phyloP scores from a whole-genome alignment of 2,888 invertebrate species.

The Subacronicta megacephala region DNA sequence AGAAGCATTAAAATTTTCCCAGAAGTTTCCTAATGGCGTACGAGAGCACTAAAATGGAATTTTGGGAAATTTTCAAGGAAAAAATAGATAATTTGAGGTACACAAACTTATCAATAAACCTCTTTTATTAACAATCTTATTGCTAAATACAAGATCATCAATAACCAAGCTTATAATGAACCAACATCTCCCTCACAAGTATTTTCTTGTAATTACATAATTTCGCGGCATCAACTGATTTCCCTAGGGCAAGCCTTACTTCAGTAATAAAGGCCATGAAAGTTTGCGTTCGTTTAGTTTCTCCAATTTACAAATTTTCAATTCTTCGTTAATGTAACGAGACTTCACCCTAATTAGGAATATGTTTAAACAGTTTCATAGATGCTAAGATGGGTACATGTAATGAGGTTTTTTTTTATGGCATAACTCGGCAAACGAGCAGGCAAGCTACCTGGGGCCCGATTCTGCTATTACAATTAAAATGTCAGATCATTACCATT shows the following conservation, averaged over 20 bases:
- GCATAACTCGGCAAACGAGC: no score
- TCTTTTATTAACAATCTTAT: no score
- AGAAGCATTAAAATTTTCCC: no score
- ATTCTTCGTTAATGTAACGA: conserved; percentile 35
- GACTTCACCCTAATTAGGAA: conserved; percentile 22
- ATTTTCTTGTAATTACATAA: conserved; percentile 29
- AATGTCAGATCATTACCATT: no score
- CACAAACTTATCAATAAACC: neutral
- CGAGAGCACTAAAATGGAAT: no score
- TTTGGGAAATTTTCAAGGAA: neutral
- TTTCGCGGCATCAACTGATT: conserved; percentile 36
- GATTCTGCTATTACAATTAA: no score
- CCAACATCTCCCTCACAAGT: neutral
- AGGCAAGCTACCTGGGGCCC: no score
- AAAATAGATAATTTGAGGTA: neutral
- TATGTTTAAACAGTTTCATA: no score
- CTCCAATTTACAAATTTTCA: conserved; percentile 41
- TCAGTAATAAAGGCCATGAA: conserved; percentile 15
- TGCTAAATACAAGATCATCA: neutral
- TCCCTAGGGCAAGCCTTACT: conserved; percentile 21
- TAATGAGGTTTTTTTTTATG: no score
- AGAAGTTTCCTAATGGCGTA: no score
- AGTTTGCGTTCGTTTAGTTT: conserved; percentile 22
- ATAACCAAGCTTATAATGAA: conserved; percentile 5
- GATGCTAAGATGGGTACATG: no score